Evolutionary conservation across 1,140 invertebrate genomes (phyloP).

Genomic region (Centruroides sculpturatus): DNA sequence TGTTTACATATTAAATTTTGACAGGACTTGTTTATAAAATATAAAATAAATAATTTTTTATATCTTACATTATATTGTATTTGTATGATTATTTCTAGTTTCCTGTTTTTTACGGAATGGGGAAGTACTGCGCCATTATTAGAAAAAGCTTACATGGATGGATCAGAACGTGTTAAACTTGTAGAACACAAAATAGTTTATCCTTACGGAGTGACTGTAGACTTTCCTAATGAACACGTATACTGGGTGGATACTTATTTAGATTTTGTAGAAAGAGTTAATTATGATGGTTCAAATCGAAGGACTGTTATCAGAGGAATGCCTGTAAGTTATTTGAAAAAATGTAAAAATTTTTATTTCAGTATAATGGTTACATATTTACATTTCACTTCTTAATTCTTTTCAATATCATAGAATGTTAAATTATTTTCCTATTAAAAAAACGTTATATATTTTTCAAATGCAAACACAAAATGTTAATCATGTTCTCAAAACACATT

Average conservation of each 20-base stretch:
- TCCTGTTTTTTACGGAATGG: constrained; percentile 64
- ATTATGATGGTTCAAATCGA: constrained; percentile 46
- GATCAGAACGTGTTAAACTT: constrained; percentile 30
- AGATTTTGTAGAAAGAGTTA: constrained; percentile 37
- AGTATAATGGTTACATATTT: too few species aligned
- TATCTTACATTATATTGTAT: too few species aligned
- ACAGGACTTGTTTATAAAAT: too few species aligned
- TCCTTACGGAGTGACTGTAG: constrained; percentile 31
- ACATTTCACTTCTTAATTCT: too few species aligned
- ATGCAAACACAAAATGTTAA: too few species aligned
- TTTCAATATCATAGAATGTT: too few species aligned
- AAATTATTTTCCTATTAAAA: too few species aligned
- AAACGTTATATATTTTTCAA: too few species aligned
- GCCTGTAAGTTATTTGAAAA: constrained; percentile 28
- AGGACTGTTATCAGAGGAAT: constrained; percentile 45
- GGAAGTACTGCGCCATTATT: constrained; percentile 40
- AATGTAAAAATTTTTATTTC: too few species aligned
- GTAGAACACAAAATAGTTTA: constrained; percentile 39
- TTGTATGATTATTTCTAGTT: constrained; percentile 26
- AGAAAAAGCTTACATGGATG: constrained; percentile 34
- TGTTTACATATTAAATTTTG: too few species aligned
- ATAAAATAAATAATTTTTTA: too few species aligned
- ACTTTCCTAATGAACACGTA: constrained; percentile 25
- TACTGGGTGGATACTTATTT: constrained; percentile 33
- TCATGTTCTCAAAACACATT: too few species aligned